Base-by-base conservation (phyloP, 2,888 invertebrate species). In the Netelia melanura region DNA sequence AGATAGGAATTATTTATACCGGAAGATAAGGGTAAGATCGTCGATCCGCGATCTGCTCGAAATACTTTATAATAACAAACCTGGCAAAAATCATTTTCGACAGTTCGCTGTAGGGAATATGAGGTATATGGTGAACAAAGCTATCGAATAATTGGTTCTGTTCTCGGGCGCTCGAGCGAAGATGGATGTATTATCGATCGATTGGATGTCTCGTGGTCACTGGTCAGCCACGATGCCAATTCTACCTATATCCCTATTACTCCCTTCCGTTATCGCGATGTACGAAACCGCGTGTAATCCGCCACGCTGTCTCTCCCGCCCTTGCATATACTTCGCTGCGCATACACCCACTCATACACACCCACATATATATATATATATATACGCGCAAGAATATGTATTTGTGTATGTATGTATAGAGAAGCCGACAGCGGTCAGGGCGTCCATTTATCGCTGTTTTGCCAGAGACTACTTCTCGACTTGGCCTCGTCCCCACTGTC, bases 241-340 rank as follows among this genome's bases (percentile, higher is more conserved):
- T 21, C 54, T 52, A 14, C 38, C 65, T 61, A 58, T 43, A 72
- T 74, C 52, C 58, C 74, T 65, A 81, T 78, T 74, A 11, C 70
- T 70, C 62, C 65, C 17, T 10, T 23, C 44, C 74, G 56, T 23
- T 76, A 77, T 72, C 54, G 44, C 54, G 68, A 81, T 81, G 61
- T 52, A 75, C 65, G 81, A 81, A 81, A 81, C 81, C 77, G 67
- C 74, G 64, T 74, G 84, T 81, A 78, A 84, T 78, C 84, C 68
- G 64, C 68, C 54, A 74, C 70, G 77, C 74, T 68, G 61, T 61
- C 68, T 54, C 43, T 78, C 70, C 65, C 67, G 52, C 23, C 43
- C 61, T 2, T 74, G 61, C 43, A 67, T 78, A 78, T 56, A 14
- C 30, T 48, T 30, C 6, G 30, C 5, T 30, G 30, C 5, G 30